Base-by-base conservation (phyloP, 2,113 vertebrate genomes). In the Callospermophilus lateralis region DNA sequence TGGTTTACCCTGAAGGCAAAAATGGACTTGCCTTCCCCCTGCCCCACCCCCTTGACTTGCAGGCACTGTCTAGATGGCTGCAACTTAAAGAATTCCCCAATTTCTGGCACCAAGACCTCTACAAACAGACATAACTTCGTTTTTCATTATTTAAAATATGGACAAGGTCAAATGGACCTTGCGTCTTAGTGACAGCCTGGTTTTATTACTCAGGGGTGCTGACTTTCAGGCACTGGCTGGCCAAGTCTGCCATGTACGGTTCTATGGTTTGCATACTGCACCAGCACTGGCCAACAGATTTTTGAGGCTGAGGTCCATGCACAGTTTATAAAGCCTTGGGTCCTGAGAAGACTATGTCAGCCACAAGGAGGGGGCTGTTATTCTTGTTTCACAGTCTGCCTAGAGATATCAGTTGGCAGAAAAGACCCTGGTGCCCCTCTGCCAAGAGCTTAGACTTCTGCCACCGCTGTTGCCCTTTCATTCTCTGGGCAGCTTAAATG, bases 131-230 rank as follows among this genome's bases (percentile, higher is more conserved):
- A 30, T 17, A 6, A 55, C 19, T 73, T 28, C 48, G 32, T 70
- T 79, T 85, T 73, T 92, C 76, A n/a, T n/a, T 53, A 39, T 74
- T 78, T 89, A 80, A 77, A 92, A 77, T 37, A 26, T 37, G 30
- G 13, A 3, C 1, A 53, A 53, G 51, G 51, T 53, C 51, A 53
- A 17, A 70, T 15, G 76, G 15, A 37, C 39, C 70, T 0, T 0
- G 30, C 26, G 4, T 89, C 48, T 42, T 19, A 5, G 32, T 17
- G 26, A 53, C 65, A 37, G 58, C 53, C 8, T 78, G 17, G 42
- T 45, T 30, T 32, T 67, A 32, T 32, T 68, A 45, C 55, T 39
- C 74, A 55, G 67, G n/a, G 45, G 26, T 15, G 37, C 90, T 81
- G 48, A 8, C 61, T 70, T 85, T 85, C 34, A 83, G 83, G 17